Base-by-base conservation (phyloP, 37 sponge, comb jelly and placozoan species). In the Aplysina aerophoba region DNA sequence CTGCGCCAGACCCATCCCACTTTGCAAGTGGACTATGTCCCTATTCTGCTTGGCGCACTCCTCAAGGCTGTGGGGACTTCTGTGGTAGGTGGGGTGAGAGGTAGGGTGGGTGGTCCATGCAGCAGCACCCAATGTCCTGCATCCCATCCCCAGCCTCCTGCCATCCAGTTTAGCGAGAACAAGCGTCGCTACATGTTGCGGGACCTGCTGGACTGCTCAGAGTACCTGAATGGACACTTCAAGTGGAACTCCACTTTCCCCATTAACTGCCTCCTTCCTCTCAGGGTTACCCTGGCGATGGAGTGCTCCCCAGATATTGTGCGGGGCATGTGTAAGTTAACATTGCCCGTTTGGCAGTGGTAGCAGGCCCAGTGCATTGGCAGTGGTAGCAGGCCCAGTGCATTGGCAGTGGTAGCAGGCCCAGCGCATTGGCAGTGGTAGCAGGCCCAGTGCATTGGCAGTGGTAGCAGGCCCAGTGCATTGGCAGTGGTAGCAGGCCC, bases 41-140 rank as follows among this genome's bases (percentile, higher is more conserved):
- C 98, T 12, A 84, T 97, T 0, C 86, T 97, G 0, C 34, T 95
- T 17, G 98, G 98, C 27, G 98, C 90, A 34, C 63, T 97, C 53
- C 93, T 97, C 65, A 93, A 86, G 57, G 66, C 87, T 33, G 89
- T 91, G 36, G 96, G 96, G 16, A 95, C 93, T 19, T 88, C 97
- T 44, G 50, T 44, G 50, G 50, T 44, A 44, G 50, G 50, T 44
- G 50, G 50, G 50, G 50, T 11, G 50, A 11, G 50, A 8, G 33
- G 20, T 0, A 38, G 40, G 0, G 0, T 78, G 33, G 56, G 27
- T 80, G 65, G 81, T 15, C 25, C n/a, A 58, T 78, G 24, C 4
- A 39, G 55, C 4, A 78, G 31, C 31, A 71, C 14, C 16, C 53
- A 39, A 3, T 69, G 31, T 28, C 1, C 6, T 24, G 15, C 17